Evolutionary conservation across 2,797 vertebrate genomes (phyloP).

Genomic region (Sphenopsis melanotis): DNA sequence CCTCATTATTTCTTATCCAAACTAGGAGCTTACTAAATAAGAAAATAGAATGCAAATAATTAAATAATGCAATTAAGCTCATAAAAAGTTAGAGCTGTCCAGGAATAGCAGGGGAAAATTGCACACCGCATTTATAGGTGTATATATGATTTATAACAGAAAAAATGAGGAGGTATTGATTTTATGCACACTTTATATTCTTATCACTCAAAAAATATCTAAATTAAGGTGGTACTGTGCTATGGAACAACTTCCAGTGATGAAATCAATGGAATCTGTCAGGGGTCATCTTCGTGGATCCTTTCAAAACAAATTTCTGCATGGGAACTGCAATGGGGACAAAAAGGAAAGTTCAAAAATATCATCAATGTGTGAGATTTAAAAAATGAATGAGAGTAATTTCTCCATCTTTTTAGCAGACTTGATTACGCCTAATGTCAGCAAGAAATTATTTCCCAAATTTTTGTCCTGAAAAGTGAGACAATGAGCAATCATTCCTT

Average conservation of each 20-base stretch:
- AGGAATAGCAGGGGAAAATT: slow-evolving; percentile 56
- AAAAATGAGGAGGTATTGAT: neutral
- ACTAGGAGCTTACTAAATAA: slow-evolving; percentile 51
- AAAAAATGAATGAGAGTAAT: neutral
- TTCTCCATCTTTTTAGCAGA: neutral
- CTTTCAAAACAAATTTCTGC: neutral
- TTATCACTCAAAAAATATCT: neutral
- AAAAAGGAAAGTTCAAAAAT: neutral
- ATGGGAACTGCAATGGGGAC: neutral
- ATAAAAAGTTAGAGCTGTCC: slow-evolving; percentile 14
- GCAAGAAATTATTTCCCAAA: neutral
- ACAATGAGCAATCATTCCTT: neutral
- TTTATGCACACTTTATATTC: slow-evolving; percentile 31
- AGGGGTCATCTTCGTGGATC: neutral
- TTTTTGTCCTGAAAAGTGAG: neutral
- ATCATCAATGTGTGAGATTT: neutral
- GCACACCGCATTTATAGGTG: neutral
- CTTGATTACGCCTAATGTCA: neutral
- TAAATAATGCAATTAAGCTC: slow-evolving; percentile 61
- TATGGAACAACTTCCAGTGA: neutral
- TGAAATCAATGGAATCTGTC: neutral
- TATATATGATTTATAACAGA: neutral
- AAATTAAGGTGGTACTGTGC: neutral
- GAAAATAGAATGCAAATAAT: slow-evolving; percentile 36
- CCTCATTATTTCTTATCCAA: slow-evolving; percentile 68